These are phyloP conservation scores for Trissolcus basalis DNA, from an alignment of 1,140 invertebrate genomes.

Conservation along the genomic window DNA sequence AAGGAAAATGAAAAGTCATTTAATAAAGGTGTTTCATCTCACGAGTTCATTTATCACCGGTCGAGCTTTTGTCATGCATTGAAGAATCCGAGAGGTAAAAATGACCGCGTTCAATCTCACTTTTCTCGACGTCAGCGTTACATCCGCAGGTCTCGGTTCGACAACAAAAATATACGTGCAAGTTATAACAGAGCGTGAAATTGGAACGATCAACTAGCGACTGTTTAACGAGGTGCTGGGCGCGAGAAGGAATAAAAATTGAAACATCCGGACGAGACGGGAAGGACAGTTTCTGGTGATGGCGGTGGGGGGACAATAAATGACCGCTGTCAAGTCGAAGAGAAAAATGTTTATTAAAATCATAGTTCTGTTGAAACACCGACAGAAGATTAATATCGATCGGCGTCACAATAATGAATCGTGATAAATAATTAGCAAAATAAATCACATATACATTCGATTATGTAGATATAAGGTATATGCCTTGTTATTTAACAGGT, in stretches of 20 bases:
- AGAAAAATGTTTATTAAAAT: conserved; percentile 61
- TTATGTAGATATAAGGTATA: conserved; percentile 69
- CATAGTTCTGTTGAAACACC: conserved; percentile 55
- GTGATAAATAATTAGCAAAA: conserved; percentile 62
- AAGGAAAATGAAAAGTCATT: too few relatives aligned
- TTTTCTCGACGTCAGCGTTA: conserved; percentile 12
- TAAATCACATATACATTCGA: conserved; percentile 61
- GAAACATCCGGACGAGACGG: conserved; percentile 11
- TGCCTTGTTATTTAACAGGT: conserved; percentile 74
- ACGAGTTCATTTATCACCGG: not conserved
- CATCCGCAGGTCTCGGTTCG: conserved; percentile 14
- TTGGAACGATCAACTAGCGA: conserved; percentile 29
- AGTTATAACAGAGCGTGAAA: conserved; percentile 27
- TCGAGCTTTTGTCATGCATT: conserved; percentile 1
- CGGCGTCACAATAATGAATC: conserved; percentile 49
- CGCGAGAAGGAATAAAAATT: conserved; percentile 15
- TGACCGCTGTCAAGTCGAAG: conserved; percentile 40
- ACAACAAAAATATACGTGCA: conserved; percentile 23
- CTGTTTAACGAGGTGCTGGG: conserved; percentile 22
- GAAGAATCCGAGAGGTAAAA: conserved; percentile 9
- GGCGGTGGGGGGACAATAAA: conserved; percentile 3
- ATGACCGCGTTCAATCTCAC: conserved; percentile 35
- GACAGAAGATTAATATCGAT: conserved; percentile 58
- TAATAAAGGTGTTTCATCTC: too few relatives aligned
- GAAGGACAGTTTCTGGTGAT: not conserved